These are phyloP conservation scores for Melieria omissa DNA, from an alignment of 2,888 invertebrate species.

Conservation along the genomic window DNA sequence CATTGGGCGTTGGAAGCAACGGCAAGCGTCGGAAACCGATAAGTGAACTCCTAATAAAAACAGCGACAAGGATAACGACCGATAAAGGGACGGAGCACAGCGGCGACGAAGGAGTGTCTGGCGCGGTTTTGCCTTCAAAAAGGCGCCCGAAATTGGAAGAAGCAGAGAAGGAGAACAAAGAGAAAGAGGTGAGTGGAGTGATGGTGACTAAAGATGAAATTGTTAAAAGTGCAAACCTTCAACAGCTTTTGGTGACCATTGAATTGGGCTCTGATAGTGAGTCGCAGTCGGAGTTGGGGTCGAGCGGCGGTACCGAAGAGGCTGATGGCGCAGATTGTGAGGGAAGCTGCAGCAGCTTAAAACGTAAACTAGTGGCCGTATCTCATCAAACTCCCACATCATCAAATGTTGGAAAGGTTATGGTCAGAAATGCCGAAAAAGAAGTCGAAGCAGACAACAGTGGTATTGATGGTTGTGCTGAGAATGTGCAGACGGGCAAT, in stretches of 20 bases:
- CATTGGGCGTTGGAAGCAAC: conserved; percentile 52
- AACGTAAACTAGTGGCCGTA: conserved; percentile 19
- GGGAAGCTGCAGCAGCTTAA: conserved; percentile 6
- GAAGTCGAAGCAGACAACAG: too few relatives aligned
- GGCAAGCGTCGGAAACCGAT: conserved; percentile 53
- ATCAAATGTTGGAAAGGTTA: too few relatives aligned
- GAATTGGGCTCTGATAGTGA: too few relatives aligned
- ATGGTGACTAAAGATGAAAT: conserved; percentile 1
- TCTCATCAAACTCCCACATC: too few relatives aligned
- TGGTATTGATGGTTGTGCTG: too few relatives aligned
- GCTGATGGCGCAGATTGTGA: conserved; percentile 12
- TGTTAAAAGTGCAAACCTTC: background rate
- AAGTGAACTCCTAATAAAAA: too few relatives aligned
- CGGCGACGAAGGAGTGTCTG: conserved; percentile 6
- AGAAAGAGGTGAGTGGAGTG: conserved; percentile 16
- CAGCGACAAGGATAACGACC: too few relatives aligned
- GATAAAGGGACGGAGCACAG: conserved; percentile 21
- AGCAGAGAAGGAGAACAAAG: background rate
- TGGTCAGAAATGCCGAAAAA: too few relatives aligned
- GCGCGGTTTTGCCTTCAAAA: conserved; percentile 30
- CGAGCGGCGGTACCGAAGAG: background rate
- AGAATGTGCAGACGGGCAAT: too few relatives aligned
- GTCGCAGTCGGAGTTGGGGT: background rate
- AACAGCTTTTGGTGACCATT: too few relatives aligned
- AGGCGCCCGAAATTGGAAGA: conserved; percentile 52